These are phyloP conservation scores for Teleiodes luculella DNA, from an alignment of 2,888 invertebrate species.

Conservation along the genomic window DNA sequence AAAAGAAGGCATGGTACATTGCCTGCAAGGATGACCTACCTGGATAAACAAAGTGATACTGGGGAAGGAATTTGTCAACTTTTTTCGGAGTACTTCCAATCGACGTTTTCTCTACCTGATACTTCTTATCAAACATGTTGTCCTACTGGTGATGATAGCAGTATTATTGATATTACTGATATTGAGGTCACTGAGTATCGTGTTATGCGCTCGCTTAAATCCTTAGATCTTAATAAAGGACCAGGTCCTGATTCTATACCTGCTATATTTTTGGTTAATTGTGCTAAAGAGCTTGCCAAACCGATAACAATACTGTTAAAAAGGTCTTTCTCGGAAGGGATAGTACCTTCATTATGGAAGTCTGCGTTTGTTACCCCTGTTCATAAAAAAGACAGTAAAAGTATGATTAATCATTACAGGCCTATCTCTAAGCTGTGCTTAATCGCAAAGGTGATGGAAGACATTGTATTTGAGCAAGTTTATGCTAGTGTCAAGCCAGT, in stretches of 20 bases:
- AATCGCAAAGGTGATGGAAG: background rate
- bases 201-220: background rate
- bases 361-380: background rate
- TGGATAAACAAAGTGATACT: background rate
- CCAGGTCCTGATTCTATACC: background rate
- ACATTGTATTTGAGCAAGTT: background rate
- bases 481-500: background rate
- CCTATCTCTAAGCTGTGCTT: background rate
- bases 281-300: background rate
- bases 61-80: background rate
- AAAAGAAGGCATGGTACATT: background rate
- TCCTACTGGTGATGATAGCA: background rate
- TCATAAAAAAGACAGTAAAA: background rate
- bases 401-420: background rate
- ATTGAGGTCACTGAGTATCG: background rate
- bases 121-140: background rate
- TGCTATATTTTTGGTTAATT: background rate
- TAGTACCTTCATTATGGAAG: background rate
- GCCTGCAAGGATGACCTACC: background rate
- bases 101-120: background rate
- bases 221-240: background rate
- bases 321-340: background rate
- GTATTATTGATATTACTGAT: background rate
- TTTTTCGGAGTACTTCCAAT: background rate
- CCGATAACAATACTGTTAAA: background rate